A percentile compares a stretch with the other conserved stretches of the same genome.
phyloP scores from a whole-genome alignment of 2,888 invertebrate species.

The Trichogramma evanescens region DNA sequence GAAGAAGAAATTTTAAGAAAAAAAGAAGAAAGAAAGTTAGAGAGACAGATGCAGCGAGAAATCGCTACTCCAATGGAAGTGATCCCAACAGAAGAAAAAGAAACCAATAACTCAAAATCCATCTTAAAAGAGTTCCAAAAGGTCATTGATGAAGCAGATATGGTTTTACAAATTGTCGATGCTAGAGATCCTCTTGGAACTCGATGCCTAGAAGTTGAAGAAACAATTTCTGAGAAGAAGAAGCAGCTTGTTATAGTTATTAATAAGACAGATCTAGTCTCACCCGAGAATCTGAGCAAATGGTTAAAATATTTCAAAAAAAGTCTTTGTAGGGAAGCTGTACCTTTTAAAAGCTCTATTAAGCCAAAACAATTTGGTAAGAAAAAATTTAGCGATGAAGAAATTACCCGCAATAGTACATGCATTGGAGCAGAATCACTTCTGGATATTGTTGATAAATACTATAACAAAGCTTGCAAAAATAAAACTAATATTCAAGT shows the following conservation, averaged over 20 bases:
- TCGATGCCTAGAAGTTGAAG: constrained; percentile 67
- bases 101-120: constrained; percentile 77
- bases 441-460: constrained; percentile 87
- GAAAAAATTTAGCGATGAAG: constrained; percentile 58
- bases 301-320: constrained; percentile 88
- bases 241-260: constrained; percentile 91
- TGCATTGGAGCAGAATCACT: constrained; percentile 91
- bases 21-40: constrained; percentile 47
- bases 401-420: constrained; percentile 61
- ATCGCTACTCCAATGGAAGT: constrained; percentile 19
- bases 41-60: no score
- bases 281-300: constrained; percentile 75
- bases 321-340: constrained; percentile 63
- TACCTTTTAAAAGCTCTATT: constrained; percentile 68
- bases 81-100: constrained; percentile 39
- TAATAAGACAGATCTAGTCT: constrained; percentile 96
- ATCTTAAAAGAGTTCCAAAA: constrained; percentile 93
- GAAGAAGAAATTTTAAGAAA: constrained; percentile 58
- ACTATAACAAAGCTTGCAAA: constrained; percentile 57
- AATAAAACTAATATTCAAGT: constrained; percentile 91
- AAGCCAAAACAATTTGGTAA: constrained; percentile 78
- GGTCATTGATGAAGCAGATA: constrained; percentile 88
- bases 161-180: constrained; percentile 90
- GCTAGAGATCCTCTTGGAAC: constrained; percentile 88
- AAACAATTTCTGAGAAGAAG: constrained; percentile 69